Base-by-base conservation (phyloP, 2,888 invertebrate species). In the Pyrrhosoma nymphula region DNA sequence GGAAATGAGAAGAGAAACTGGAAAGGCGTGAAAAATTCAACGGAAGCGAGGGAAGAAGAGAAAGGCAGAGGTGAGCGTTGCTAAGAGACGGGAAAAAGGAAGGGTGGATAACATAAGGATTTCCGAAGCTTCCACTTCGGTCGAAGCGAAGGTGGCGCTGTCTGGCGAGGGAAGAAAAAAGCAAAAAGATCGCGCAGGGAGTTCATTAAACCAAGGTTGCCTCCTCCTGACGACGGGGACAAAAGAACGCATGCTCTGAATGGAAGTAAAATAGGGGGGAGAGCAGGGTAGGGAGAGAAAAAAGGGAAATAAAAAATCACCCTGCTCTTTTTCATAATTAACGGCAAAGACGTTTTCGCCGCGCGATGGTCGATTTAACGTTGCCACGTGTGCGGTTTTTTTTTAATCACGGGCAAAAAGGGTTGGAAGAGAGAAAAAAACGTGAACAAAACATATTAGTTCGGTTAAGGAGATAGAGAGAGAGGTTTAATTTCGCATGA, bases 181-280 rank as follows among this genome's bases (percentile, higher is more conserved):
- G 30, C 14, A 35, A 35, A 26, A 35, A 35, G 30, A 30, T 18
- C 20, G 26, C 69, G 16, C 16, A 12, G 10, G 82, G 35, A 14
- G 35, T 82, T 82, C 30, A 35, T 82, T 82, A 82, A 82, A 82
- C 82, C 82, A 82, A 82, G 35, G 82, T 82, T 82, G 30, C 82
- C 82, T 35, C 16, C 82, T 4, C 30, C 30, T 10, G 82, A 30
- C 82, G 82, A 82, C 82, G 47, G 47, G 47, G 47, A 82, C 82
- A 82, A 82, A 82, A 82, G 82, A 47, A 82, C 82, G 82, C 26
- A 12, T 26, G n/a, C 69, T n/a, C n/a, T 69, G 30, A 82, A 82
- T 16, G 35, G n/a, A n/a, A n/a, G n/a, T n/a, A n/a, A 30, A 60
- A 14, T 12, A 60, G 1, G 20, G 12, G 47, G 47, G 47, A 47